Evolutionary conservation across 2,113 vertebrate genomes (phyloP).

Genomic region (Paracanthobrama guichenoti): DNA sequence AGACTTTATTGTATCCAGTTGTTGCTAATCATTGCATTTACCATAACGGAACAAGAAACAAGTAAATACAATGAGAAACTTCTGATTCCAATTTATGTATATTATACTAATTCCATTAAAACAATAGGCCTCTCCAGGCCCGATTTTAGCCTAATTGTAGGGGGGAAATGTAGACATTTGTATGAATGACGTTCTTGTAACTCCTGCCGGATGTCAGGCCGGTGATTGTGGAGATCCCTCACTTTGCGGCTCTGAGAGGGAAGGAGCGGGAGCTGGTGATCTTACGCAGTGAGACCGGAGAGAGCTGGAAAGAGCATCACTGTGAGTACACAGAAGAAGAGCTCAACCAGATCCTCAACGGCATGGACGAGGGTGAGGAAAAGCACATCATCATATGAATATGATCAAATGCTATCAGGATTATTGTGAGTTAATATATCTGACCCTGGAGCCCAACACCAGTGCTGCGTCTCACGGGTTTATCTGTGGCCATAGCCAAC

Average conservation of each 20-base stretch:
- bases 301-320: constrained; percentile 98
- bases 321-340: constrained; percentile 94
- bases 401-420: background rate
- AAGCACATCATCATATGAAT: no score
- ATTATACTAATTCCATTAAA: background rate
- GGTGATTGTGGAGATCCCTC: constrained; percentile 98
- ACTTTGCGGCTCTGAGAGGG: constrained; percentile 94
- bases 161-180: background rate
- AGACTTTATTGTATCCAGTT: background rate
- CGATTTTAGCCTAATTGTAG: background rate
- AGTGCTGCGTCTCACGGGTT: no score
- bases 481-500: no score
- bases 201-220: constrained; percentile 76
- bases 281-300: constrained; percentile 92
- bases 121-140: background rate
- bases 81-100: background rate
- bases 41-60: background rate
- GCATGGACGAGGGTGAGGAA: constrained; percentile 93
- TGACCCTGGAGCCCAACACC: no score
- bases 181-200: background rate
- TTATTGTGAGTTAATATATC: no score
- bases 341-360: constrained; percentile 94
- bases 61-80: background rate
- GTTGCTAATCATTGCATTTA: background rate
- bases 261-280: constrained; percentile 95